phyloP scores from a whole-genome alignment of 1,140 invertebrate genomes.

The Neomicropteryx cornuta region DNA sequence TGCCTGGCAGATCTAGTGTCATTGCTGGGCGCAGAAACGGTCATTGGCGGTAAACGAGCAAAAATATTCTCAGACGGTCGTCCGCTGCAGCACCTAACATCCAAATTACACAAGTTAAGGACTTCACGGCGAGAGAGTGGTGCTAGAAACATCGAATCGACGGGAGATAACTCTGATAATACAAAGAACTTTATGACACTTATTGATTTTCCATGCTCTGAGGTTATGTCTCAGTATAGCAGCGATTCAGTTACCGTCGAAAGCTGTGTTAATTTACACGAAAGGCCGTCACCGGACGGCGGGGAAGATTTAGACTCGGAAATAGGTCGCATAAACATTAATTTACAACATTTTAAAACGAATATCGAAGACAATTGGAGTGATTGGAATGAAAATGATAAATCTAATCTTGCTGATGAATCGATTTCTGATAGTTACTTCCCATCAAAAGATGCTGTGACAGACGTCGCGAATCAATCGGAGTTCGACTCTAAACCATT shows the following conservation, averaged over 20 bases:
- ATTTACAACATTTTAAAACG: constrained; percentile 10
- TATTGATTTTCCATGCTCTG: constrained; percentile 23
- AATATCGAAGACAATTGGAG: constrained; percentile 51
- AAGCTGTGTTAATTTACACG: constrained; percentile 42
- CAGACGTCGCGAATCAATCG: constrained; percentile 5
- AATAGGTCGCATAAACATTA: constrained; percentile 20
- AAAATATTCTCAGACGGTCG: constrained; percentile 74
- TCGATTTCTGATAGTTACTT: too few relatives aligned
- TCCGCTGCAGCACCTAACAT: constrained; percentile 35
- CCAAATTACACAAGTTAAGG: constrained; percentile 20
- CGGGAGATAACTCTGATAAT: constrained; percentile 12
- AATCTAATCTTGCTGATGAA: too few relatives aligned
- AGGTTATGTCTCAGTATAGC: constrained; percentile 19
- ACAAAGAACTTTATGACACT: constrained; percentile 11
- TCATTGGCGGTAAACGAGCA: constrained; percentile 68
- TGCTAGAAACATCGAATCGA: constrained; percentile 20
- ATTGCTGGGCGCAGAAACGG: constrained; percentile 64
- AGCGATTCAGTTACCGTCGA: constrained; percentile 22
- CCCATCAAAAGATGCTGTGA: constrained; percentile 10
- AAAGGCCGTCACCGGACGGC: constrained; percentile 68
- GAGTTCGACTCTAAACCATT: neutral
- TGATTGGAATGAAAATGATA: constrained; percentile 60
- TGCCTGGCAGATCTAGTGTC: constrained; percentile 73
- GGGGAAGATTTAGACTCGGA: constrained; percentile 58
- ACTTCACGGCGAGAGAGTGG: constrained; percentile 11